Percentiles rank a stretch among this genome's conserved stretches.
phyloP scores from a whole-genome alignment of 2,888 invertebrate genomes.

The Macrosoma leucophasiata region DNA sequence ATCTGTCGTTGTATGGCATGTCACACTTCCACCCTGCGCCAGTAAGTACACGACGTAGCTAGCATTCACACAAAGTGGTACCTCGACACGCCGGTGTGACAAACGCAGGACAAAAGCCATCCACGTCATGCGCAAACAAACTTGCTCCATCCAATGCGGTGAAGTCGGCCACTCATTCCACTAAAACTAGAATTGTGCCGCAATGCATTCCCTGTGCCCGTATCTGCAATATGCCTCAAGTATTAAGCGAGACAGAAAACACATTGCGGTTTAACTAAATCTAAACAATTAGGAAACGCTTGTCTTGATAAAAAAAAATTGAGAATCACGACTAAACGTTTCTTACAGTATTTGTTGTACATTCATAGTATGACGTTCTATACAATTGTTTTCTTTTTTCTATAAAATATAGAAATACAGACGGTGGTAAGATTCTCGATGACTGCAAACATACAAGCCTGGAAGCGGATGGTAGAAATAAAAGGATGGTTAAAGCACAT shows the following conservation, averaged over 20 bases:
- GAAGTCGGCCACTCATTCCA: constrained; percentile 74
- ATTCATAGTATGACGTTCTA: constrained; percentile 39
- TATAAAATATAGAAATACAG: constrained; percentile 24
- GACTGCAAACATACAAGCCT: constrained; percentile 57
- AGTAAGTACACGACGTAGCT: no score
- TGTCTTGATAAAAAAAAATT: neutral
- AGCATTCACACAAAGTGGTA: constrained; percentile 64
- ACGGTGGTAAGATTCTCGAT: constrained; percentile 72
- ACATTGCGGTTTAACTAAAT: no score
- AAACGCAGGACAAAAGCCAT: constrained; percentile 71
- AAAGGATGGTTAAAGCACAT: constrained; percentile 61
- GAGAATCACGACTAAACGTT: constrained; percentile 8
- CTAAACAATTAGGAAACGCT: no score
- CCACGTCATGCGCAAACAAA: constrained; percentile 72
- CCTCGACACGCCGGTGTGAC: constrained; percentile 62
- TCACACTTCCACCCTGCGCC: no score
- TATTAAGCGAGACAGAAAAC: constrained; percentile 51
- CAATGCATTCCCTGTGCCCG: constrained; percentile 64
- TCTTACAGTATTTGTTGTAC: constrained; percentile 41
- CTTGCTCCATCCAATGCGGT: constrained; percentile 73
- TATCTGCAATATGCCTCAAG: constrained; percentile 45
- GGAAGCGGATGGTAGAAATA: constrained; percentile 58
- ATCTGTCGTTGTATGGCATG: no score
- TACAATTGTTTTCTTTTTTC: no score
- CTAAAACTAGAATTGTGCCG: constrained; percentile 65